Base-by-base conservation (phyloP, 2,113 vertebrate genomes). In the Notothenia rossii region DNA sequence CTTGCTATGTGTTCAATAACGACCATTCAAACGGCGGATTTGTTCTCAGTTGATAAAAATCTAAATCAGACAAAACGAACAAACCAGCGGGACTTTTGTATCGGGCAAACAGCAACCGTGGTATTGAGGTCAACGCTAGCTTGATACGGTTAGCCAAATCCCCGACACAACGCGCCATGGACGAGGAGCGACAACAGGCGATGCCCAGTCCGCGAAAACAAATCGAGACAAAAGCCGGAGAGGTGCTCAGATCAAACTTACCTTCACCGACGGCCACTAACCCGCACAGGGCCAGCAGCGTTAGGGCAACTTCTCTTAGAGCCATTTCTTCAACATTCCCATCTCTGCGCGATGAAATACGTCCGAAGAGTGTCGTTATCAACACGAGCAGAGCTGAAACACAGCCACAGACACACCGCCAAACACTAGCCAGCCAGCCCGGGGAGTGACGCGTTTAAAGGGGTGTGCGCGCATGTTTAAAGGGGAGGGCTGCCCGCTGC, bases 301-400 rank as follows among this genome's bases (percentile, higher is more conserved):
- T 65, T 25, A 82, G 80, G 76, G 81, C 84, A n/a, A 73, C 81
- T 84, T 74, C 77, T 86, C 76, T 93, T 20, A 93, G 17, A 94
- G 92, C 88, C 95, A 96, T 96, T 70, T 88, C 91, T 88, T 86
- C 91, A 25, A 58, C 78, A 93, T 90, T 94, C 89, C 95, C 95
- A 96, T 96, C 88, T 92, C 95, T 89, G 72, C 79, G 82, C 91
- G 75, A 82, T 81, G 74, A 92, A 95, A 94, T 60, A 86, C 84
- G 90, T 89, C 83, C 81, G 72, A 84, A 83, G 85, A 80, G 84
- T 86, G 88, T 87, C 90, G 89, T 77, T 93, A 90, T 91, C 87
- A 90, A 92, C 83, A 25, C 84, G 81, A 82, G 33, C 83, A 85
- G 89, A 88, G 81, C 88, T 87, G 88, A 84, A 86, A 90, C 93